Conservation (phyloP, 2,888 invertebrate species). For the Megalurothrips usitatus region DNA sequence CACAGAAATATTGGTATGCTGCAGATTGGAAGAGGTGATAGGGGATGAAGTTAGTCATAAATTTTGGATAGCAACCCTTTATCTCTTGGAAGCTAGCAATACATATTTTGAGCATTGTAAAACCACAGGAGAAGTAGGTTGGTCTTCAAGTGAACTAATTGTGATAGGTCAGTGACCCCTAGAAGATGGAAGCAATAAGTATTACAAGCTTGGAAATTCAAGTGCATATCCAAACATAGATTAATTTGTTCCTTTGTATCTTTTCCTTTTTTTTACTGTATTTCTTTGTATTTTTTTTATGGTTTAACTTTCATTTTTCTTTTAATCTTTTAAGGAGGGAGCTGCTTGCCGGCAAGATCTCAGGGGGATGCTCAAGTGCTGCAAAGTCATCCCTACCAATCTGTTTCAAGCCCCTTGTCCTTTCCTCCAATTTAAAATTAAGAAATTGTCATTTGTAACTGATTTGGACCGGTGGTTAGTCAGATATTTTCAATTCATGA, state of each 20-base stretch:
- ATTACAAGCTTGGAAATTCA: not conserved
- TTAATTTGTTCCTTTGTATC: not conserved
- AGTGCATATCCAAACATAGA: not conserved
- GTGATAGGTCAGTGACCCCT: not conserved
- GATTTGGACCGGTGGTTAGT: not conserved
- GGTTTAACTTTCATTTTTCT: not conserved
- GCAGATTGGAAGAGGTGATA: not conserved
- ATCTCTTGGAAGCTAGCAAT: not conserved
- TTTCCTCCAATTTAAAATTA: no score
- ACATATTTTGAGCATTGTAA: not conserved
- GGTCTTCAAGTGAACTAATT: not conserved
- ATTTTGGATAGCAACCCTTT: not conserved
- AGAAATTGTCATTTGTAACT: not conserved
- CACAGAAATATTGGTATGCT: no score
- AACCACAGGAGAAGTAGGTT: not conserved
- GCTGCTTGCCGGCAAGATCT: constrained; percentile 21
- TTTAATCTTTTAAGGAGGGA: constrained; percentile 17
- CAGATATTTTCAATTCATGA: no score
- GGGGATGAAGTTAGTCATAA: not conserved
- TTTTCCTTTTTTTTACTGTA: not conserved
- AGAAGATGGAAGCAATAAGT: not conserved
- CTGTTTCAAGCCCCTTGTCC: not conserved
- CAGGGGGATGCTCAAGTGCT: not conserved
- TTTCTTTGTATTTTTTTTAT: not conserved
- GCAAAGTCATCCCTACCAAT: not conserved